Evolutionary conservation across 2,888 invertebrate species (phyloP).

Genomic region (Temnothorax rugatulus): DNA sequence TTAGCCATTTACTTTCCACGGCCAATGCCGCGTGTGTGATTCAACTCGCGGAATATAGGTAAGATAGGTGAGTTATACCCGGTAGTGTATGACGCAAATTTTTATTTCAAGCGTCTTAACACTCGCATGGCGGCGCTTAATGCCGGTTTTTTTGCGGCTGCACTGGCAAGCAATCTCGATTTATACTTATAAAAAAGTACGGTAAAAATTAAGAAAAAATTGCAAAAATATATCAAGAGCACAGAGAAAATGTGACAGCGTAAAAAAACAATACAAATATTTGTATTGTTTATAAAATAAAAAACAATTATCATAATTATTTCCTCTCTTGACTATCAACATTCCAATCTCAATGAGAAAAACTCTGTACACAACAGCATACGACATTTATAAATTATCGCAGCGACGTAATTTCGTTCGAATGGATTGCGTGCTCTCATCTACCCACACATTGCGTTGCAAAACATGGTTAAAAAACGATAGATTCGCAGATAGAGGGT

Average conservation of each 20-base stretch:
- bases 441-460: background rate
- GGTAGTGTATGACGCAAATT: background rate
- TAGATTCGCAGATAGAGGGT: background rate
- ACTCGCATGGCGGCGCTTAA: background rate
- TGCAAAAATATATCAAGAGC: background rate
- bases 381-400: conserved; percentile 3
- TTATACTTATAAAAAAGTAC: background rate
- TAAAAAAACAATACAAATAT: background rate
- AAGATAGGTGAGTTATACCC: background rate
- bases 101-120: conserved; percentile 25
- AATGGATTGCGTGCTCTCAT: background rate
- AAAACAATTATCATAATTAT: background rate
- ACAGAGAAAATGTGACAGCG: background rate
- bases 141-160: background rate
- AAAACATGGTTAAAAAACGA: background rate
- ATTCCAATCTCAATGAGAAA: background rate
- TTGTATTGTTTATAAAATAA: background rate
- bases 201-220: background rate
- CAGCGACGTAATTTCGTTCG: background rate
- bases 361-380: background rate
- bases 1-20: conserved; percentile 13
- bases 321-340: background rate
- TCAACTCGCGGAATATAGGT: background rate
- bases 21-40: background rate
- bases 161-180: background rate